phyloP scores from a whole-genome alignment of 2,888 invertebrate species.

The Trilocha varians region DNA sequence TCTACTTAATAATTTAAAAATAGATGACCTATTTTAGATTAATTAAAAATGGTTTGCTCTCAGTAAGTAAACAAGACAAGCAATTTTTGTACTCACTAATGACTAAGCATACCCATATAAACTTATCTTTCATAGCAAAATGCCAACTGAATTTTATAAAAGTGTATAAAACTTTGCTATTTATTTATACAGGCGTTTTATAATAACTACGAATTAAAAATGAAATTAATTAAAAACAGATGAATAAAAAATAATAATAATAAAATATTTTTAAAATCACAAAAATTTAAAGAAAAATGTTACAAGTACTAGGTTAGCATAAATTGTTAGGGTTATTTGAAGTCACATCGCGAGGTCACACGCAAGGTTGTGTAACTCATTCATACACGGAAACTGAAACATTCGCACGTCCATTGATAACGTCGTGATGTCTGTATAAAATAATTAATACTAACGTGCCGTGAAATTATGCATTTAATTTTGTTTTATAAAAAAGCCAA shows the following conservation, averaged over 20 bases:
- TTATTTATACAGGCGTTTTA: not conserved
- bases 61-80: too few relatives aligned
- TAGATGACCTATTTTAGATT: too few relatives aligned
- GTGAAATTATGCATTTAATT: not conserved
- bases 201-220: too few relatives aligned
- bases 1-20: too few relatives aligned
- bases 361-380: not conserved
- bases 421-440: not conserved
- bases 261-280: slow-evolving; percentile 29
- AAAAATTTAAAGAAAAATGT: slow-evolving; percentile 38
- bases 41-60: too few relatives aligned
- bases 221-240: too few relatives aligned
- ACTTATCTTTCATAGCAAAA: too few relatives aligned
- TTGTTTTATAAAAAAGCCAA: not conserved
- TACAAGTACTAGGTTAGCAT: slow-evolving; percentile 33
- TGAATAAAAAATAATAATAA: not conserved
- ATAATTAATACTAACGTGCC: not conserved
- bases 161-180: too few relatives aligned
- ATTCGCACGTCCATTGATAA: not conserved
- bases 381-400: not conserved
- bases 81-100: too few relatives aligned
- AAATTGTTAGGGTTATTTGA: slow-evolving; percentile 16
- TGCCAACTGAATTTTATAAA: too few relatives aligned
- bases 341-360: slow-evolving; percentile 4
- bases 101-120: too few relatives aligned